Percentiles rank a stretch among this genome's conserved stretches.
Conservation (phyloP, 1,140 invertebrate genomes). For the Archegozetes longisetosus region DNA sequence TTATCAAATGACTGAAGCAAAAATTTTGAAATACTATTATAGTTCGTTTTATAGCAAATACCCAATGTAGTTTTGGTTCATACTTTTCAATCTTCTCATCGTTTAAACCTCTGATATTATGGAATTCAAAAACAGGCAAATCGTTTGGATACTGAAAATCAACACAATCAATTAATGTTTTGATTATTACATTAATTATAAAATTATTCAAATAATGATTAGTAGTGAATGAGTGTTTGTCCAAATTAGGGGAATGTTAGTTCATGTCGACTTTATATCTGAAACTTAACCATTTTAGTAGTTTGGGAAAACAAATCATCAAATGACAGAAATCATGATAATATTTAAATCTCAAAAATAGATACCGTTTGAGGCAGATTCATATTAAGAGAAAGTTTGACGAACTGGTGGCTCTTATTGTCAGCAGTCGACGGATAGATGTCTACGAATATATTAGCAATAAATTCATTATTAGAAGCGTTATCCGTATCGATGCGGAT, state of each 20-base stretch:
- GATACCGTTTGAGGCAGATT: not conserved
- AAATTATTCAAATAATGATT: not conserved
- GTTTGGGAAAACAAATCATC: too few species aligned
- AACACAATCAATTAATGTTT: not conserved
- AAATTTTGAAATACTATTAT: not conserved
- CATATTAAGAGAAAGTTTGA: not conserved
- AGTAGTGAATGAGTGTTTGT: too few species aligned
- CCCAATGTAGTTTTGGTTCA: not conserved
- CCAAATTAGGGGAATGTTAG: too few species aligned
- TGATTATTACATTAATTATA: not conserved
- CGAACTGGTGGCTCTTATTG: not conserved
- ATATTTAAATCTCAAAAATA: too few species aligned
- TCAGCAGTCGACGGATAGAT: not conserved
- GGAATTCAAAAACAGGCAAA: not conserved
- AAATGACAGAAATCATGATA: too few species aligned
- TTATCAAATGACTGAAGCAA: not conserved
- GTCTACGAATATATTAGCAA: not conserved
- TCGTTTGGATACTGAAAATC: constrained; percentile 2
- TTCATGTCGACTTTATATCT: too few species aligned
- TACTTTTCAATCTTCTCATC: not conserved
- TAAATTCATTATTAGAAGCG: not conserved
- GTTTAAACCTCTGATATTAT: not conserved
- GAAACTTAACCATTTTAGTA: too few species aligned
- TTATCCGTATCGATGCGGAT: not conserved
- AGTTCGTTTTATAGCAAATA: not conserved